A percentile compares a stretch with the other conserved stretches of the same genome.
Evolutionary conservation across 1,140 invertebrate species (phyloP).

Genomic region (Heliothis virescens): DNA sequence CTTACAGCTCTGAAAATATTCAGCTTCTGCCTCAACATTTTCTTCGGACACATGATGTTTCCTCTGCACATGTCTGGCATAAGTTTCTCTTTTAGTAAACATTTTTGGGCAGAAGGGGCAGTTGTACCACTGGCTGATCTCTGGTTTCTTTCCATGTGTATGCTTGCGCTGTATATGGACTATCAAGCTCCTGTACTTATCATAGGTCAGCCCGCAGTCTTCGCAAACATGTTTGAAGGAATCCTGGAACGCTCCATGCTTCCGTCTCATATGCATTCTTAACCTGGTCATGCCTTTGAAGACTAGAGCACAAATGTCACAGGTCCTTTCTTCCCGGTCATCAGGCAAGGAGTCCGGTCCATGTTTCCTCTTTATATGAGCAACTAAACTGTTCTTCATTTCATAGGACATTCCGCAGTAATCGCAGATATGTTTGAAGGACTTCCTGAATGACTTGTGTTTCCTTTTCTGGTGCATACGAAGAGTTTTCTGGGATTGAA

Average conservation of each 20-base stretch:
- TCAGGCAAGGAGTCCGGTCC: slow-evolving; percentile 68
- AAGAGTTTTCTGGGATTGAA: slow-evolving; percentile 74
- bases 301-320: slow-evolving; percentile 79
- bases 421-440: slow-evolving; percentile 76
- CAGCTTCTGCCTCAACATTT: slow-evolving; percentile 51
- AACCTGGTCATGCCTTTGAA: slow-evolving; percentile 78
- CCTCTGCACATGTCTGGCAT: slow-evolving; percentile 78
- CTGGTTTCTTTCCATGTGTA: slow-evolving; percentile 58
- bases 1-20: slow-evolving; percentile 56
- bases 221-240: slow-evolving; percentile 74
- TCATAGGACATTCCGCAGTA: slow-evolving; percentile 79
- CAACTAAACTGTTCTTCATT: slow-evolving; percentile 75
- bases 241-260: slow-evolving; percentile 76
- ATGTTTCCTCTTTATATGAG: slow-evolving; percentile 81
- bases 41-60: slow-evolving; percentile 76
- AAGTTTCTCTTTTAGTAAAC: slow-evolving; percentile 77
- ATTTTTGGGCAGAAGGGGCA: slow-evolving; percentile 80
- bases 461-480: slow-evolving; percentile 78
- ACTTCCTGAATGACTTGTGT: slow-evolving; percentile 72
- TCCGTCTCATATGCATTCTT: slow-evolving; percentile 80
- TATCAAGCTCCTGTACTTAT: slow-evolving; percentile 77
- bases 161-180: slow-evolving; percentile 80
- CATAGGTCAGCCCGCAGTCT: slow-evolving; percentile 78
- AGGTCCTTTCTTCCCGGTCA: slow-evolving; percentile 74
- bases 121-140: slow-evolving; percentile 69